Base-by-base conservation (phyloP, 2,888 invertebrate species). In the Sabellastarte sp. region DNA sequence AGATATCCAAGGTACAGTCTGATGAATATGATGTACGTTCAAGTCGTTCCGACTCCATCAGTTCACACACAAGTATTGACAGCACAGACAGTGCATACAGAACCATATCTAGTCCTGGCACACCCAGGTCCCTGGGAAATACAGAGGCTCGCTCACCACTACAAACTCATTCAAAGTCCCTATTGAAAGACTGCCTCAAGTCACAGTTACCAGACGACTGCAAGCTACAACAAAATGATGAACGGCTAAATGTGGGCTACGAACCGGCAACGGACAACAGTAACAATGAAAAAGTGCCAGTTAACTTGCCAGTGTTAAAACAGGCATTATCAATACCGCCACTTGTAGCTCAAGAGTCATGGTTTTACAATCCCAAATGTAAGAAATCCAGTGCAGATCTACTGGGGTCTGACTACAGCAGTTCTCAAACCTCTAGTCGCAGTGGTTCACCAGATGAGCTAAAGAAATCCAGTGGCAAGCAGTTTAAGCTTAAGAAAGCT, bases 51-150 rank as follows among this genome's bases (percentile, higher is more conserved):
- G 24, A 57, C 57, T 57, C 57, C 10, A 5, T 57, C 29, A 57
- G 57, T 24, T 57, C 57, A 5, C 15, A 5, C 10, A 4, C 57
- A 10, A 30, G 30, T 24, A 5, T 30, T 5, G 57, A 57, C 28
- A 29, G 29, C 31, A 30, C 15, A 10, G 57, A 57, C 57, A 57
- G 57, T 57, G 57, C 57, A 5, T 57, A 57, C 32, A 5, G 57
- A 3, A 53, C 53, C 26, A 53, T 53, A 5, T 29, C 29, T 3
- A 30, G 4, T 10, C 57, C 57, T 3, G 57, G 57, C 3, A 57
- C 57, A 4, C 57, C 57, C 26, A 5, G 57, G 26, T 53, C 53
- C 5, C 53, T 5, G 53, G 5, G 4, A 26, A 5, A 5, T 53
- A 26, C 10, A 26, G 53, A 53, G 28, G 4, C 41, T 20, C 41